These are phyloP conservation scores for Takifugu bimaculatus DNA, from an alignment of 2,113 vertebrate genomes.

Conservation along the genomic window DNA sequence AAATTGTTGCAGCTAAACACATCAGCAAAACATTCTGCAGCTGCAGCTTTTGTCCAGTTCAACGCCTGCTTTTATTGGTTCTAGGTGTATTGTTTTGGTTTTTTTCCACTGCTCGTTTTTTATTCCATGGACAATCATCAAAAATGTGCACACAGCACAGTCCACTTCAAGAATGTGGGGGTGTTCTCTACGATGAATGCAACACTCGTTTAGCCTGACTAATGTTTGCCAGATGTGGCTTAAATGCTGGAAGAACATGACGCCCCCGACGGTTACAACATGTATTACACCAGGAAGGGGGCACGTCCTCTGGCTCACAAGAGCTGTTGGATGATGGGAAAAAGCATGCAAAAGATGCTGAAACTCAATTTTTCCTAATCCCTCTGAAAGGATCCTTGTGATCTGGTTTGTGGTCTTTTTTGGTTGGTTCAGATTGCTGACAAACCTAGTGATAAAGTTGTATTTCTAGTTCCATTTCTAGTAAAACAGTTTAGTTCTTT, in stretches of 20 bases:
- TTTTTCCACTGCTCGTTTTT: constrained; percentile 53
- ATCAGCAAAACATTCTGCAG: constrained; percentile 16
- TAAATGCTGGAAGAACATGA: constrained; percentile 31
- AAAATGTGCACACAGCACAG: constrained; percentile 26
- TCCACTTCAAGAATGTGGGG: constrained; percentile 59
- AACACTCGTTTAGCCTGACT: constrained; percentile 57
- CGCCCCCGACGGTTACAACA: constrained; percentile 56
- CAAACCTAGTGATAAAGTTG: too few species aligned
- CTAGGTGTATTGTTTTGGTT: not conserved
- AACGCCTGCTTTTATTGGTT: constrained; percentile 52
- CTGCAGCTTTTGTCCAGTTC: constrained; percentile 36
- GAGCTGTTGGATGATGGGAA: constrained; percentile 49
- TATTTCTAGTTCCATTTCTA: too few species aligned
- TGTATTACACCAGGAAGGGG: constrained; percentile 29
- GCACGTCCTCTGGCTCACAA: constrained; percentile 32
- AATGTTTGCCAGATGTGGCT: constrained; percentile 74
- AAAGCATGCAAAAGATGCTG: not conserved
- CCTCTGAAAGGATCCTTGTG: not conserved
- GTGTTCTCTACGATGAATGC: constrained; percentile 66
- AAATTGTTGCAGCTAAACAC: constrained; percentile 4
- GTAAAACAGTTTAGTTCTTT: too few species aligned
- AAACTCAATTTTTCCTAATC: not conserved
- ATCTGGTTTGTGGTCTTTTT: not conserved
- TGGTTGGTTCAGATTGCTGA: too few species aligned
- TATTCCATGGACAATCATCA: constrained; percentile 54